These are phyloP conservation scores for Cosmia trapezina DNA, from an alignment of 2,888 invertebrate species.

Conservation along the genomic window DNA sequence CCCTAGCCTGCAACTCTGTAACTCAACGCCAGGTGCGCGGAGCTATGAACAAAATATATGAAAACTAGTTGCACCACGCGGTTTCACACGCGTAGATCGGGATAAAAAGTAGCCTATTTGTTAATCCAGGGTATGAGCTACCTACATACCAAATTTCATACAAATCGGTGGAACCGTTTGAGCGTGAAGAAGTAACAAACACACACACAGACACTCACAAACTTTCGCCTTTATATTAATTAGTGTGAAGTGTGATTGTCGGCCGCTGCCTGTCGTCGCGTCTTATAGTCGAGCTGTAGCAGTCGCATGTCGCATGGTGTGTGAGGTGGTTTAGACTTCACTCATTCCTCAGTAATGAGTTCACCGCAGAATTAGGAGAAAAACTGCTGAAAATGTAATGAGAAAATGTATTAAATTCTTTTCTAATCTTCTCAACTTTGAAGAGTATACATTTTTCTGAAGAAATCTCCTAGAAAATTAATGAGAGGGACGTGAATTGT, in stretches of 20 bases:
- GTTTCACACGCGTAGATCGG: too few species aligned
- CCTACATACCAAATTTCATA: too few species aligned
- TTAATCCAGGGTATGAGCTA: too few species aligned
- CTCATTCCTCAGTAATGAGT: conserved; percentile 66
- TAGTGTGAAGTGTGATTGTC: neutral
- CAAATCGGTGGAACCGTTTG: too few species aligned
- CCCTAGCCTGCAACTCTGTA: neutral
- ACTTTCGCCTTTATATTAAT: too few species aligned
- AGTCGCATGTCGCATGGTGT: neutral
- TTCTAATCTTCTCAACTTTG: conserved; percentile 53
- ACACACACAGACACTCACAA: too few species aligned
- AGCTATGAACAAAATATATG: too few species aligned
- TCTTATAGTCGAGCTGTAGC: neutral
- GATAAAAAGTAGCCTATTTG: too few species aligned
- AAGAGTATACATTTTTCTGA: conserved; percentile 34
- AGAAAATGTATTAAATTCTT: conserved; percentile 68
- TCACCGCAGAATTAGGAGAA: conserved; percentile 65
- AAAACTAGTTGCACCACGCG: too few species aligned
- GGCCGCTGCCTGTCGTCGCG: neutral
- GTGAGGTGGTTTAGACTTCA: conserved; percentile 47
- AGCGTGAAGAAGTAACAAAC: too few species aligned
- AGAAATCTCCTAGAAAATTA: conserved; percentile 42
- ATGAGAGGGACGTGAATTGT: conserved; percentile 37
- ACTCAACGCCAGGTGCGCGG: neutral
- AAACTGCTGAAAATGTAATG: conserved; percentile 66